phyloP scores from a whole-genome alignment of 2,797 vertebrate genomes.

The Hemitrygon akajei region DNA sequence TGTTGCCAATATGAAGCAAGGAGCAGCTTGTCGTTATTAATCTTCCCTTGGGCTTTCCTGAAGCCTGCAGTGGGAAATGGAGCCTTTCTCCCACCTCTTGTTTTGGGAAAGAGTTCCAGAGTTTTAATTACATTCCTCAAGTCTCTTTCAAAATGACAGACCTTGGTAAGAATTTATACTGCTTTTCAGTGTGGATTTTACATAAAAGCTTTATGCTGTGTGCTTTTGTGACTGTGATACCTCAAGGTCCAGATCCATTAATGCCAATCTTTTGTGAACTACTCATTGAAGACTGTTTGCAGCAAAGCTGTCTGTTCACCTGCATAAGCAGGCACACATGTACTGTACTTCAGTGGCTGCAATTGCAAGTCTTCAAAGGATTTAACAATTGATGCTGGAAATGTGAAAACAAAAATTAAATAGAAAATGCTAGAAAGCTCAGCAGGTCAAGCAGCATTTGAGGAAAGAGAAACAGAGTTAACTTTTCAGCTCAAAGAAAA shows the following conservation, averaged over 20 bases:
- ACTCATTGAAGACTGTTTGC: background rate
- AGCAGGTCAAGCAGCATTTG: too few species aligned
- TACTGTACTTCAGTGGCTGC: too few species aligned
- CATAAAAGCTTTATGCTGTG: background rate
- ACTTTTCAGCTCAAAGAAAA: too few species aligned
- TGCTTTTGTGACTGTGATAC: too few species aligned
- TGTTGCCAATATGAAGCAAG: background rate
- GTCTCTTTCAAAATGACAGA: background rate
- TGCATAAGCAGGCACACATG: too few species aligned
- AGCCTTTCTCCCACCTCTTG: background rate
- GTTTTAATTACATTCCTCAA: background rate
- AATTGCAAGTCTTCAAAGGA: too few species aligned
- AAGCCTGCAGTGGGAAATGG: background rate
- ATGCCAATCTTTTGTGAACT: background rate
- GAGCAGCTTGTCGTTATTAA: background rate
- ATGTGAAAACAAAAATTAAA: too few species aligned
- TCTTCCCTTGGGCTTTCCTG: background rate
- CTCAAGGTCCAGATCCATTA: background rate
- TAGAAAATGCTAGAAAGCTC: too few species aligned
- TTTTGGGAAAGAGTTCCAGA: background rate
- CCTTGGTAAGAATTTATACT: background rate
- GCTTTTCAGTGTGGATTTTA: background rate
- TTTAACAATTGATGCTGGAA: too few species aligned
- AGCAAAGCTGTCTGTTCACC: background rate
- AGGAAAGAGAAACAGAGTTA: too few species aligned